Evolutionary conservation across 2,888 invertebrate species (phyloP).

Genomic region (Encarsia formosa): DNA sequence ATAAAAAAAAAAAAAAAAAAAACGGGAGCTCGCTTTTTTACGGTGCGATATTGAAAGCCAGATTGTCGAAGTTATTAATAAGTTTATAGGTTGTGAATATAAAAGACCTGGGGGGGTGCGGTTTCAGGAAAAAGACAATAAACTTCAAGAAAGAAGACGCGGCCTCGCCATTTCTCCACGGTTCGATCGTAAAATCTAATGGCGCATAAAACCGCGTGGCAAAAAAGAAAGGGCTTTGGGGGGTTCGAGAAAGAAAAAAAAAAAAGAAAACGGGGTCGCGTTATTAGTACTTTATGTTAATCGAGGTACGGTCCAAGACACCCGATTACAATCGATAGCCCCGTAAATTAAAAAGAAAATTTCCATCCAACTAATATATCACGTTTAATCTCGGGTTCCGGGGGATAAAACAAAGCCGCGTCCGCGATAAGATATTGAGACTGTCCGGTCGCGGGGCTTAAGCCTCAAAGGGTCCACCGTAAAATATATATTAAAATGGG

Average conservation of each 20-base stretch:
- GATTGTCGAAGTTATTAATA: conserved; percentile 5
- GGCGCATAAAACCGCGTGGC: conserved; percentile 48
- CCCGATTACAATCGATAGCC: no score
- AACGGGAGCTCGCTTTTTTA: no score
- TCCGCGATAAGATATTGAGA: no score
- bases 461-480: conserved; percentile 37
- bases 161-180: conserved; percentile 37
- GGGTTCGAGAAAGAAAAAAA: conserved; percentile 40
- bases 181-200: conserved; percentile 51
- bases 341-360: no score
- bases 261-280: conserved; percentile 40
- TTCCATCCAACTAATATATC: no score
- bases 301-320: no score
- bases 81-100: conserved; percentile 14
- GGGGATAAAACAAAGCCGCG: no score
- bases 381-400: no score
- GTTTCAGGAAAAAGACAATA: conserved; percentile 22
- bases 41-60: neutral
- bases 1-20: no score
- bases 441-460: no score
- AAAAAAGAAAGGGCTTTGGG: no score
- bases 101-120: conserved; percentile 9
- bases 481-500: conserved; percentile 46
- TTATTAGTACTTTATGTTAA: conserved; percentile 52
- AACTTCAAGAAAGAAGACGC: conserved; percentile 18